Evolutionary conservation across 2,888 invertebrate genomes (phyloP), one percentile per base, ranked within the genome.

Genomic region (Parelbella ahira): DNA sequence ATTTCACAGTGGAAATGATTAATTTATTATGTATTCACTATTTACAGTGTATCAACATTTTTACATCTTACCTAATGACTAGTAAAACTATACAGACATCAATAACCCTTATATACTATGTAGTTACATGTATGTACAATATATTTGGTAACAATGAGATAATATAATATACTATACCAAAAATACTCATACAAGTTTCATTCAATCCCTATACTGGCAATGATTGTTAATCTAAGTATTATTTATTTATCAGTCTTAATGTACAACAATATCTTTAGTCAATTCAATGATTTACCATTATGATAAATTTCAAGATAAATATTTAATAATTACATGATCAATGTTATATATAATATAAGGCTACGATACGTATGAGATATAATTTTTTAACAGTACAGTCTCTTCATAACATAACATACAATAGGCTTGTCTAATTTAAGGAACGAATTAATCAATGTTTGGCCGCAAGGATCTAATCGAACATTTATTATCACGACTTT

Each of bases 141-240:
- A 82, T 81, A 86, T 87, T 87, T 87, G 87, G 87, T 87, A 87
- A 87, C 87, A 84, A 70, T 82, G 86, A 82, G 82, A 86, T 76
- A 75, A 68, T 77, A 81, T 72, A 74, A 59, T 51, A 59, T 54
- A 51, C 70, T 76, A 78, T 84, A n/a, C 82, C 68, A 76, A 84
- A 83, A 82, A 84, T 83, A 83, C 71, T 74, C 66, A 68, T 67
- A 65, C 64, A 68, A 63, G 53, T 32, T 58, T 54, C 54, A 64
- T 62, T 64, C 61, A 72, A 58, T 63, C 58, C 63, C 69, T 70
- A 78, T 83, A 82, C 82, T 82, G 81, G 79, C 81, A 66, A 72
- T 67, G 60, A 62, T 64, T 62, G 54, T 62, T 60, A 61, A 60
- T 66, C 60, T 55, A 60, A 63, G 71, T 57, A 56, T 50, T 68